Percentiles rank a stretch among this genome's conserved stretches.
These are phyloP conservation scores for Fundulus diaphanus DNA, from an alignment of 2,797 vertebrate genomes.

Conservation along the genomic window DNA sequence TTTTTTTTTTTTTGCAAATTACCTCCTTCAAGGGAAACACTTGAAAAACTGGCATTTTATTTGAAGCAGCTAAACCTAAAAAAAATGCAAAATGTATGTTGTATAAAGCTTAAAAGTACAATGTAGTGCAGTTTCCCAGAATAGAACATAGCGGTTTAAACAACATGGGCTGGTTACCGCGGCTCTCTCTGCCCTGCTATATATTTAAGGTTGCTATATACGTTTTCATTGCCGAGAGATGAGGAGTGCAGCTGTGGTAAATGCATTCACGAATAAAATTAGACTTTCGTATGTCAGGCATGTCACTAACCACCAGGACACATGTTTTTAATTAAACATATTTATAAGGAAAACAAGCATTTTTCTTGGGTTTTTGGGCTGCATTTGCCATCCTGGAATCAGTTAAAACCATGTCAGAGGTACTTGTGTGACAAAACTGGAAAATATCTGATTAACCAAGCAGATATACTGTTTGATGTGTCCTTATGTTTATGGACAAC, in stretches of 20 bases:
- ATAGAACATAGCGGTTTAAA: conserved; percentile 73
- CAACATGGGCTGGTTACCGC: conserved; percentile 71
- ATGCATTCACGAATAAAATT: conserved; percentile 54
- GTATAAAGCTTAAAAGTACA: conserved; percentile 67
- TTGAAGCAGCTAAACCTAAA: conserved; percentile 41
- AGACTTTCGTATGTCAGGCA: conserved; percentile 65
- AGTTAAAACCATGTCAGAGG: conserved; percentile 3
- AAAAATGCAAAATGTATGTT: conserved; percentile 33
- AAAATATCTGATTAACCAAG: conserved; percentile 45
- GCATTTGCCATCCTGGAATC: conserved; percentile 30
- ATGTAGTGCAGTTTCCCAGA: conserved; percentile 56
- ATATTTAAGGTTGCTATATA: conserved; percentile 77
- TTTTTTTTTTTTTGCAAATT: not conserved
- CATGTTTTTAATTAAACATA: conserved; percentile 57
- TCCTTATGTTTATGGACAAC: conserved; percentile 22
- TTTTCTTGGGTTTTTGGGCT: conserved; percentile 32
- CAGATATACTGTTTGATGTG: conserved; percentile 48
- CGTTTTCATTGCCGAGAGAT: conserved; percentile 70
- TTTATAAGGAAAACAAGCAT: conserved; percentile 60
- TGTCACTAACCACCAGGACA: conserved; percentile 51
- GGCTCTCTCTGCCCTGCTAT: conserved; percentile 70
- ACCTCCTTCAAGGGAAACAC: conserved; percentile 18
- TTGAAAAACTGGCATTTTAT: conserved; percentile 22
- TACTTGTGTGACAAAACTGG: conserved; percentile 40
- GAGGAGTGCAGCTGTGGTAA: conserved; percentile 64